These are phyloP conservation scores for Philaenus spumarius DNA, from an alignment of 1,140 invertebrate species.

Conservation along the genomic window DNA sequence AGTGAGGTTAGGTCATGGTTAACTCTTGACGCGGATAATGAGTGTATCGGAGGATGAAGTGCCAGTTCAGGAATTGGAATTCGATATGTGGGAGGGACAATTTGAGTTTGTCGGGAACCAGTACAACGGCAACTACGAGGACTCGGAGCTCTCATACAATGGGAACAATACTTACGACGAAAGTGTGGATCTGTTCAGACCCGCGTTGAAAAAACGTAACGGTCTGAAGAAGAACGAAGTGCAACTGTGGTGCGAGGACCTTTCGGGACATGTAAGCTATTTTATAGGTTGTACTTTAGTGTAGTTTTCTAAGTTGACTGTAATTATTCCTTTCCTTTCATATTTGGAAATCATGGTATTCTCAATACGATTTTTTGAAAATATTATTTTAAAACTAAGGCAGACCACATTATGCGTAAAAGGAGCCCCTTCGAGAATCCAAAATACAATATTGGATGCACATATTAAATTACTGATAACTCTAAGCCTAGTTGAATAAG, in stretches of 20 bases:
- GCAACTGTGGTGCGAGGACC: constrained; percentile 47
- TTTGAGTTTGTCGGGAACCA: constrained; percentile 65
- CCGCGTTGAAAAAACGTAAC: constrained; percentile 43
- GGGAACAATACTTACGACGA: constrained; percentile 35
- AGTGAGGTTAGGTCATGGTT: not conserved
- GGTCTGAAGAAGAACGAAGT: constrained; percentile 47
- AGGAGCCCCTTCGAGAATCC: too few species aligned
- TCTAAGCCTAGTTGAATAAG: too few species aligned
- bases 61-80: constrained; percentile 43
- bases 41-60: constrained; percentile 25
- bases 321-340: too few species aligned
- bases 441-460: too few species aligned
- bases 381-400: too few species aligned
- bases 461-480: too few species aligned
- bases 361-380: too few species aligned
- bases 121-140: constrained; percentile 20
- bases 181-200: constrained; percentile 39
- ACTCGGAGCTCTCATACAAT: constrained; percentile 36
- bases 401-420: too few species aligned
- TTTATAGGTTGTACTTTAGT: too few species aligned
- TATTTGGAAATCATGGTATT: too few species aligned
- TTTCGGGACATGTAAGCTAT: constrained; percentile 48
- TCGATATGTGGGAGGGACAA: constrained; percentile 80
- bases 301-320: too few species aligned
- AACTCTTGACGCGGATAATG: constrained; percentile 11